Conservation (phyloP, 2,113 vertebrate species). For the Nannospalax galili region DNA sequence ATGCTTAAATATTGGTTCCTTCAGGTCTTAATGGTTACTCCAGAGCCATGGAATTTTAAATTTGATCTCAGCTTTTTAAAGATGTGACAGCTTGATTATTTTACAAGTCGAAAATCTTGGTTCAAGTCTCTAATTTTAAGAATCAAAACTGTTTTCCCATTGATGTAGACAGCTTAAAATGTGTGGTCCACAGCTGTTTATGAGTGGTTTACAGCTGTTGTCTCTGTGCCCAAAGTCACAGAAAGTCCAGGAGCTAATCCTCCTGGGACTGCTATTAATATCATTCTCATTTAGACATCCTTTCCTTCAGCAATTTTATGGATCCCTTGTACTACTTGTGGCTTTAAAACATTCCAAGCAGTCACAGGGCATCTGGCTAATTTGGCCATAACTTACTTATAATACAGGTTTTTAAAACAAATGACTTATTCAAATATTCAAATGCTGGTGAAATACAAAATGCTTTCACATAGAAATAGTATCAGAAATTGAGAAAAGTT, state of each 20-base stretch:
- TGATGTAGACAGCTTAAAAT: constrained; percentile 70
- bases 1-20: constrained; percentile 66
- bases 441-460: constrained; percentile 45
- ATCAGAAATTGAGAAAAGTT: constrained; percentile 38
- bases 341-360: neutral
- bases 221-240: constrained; percentile 36
- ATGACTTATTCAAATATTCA: neutral
- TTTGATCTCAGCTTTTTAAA: constrained; percentile 70
- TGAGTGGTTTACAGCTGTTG: constrained; percentile 66
- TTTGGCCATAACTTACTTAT: constrained; percentile 30
- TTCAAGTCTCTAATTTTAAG: constrained; percentile 73
- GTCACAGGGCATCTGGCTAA: neutral
- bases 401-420: constrained; percentile 42
- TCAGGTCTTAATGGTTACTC: constrained; percentile 56
- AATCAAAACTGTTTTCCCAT: constrained; percentile 69
- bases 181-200: constrained; percentile 73
- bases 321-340: neutral
- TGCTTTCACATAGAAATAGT: neutral
- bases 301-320: constrained; percentile 55
- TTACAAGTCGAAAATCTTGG: constrained; percentile 71
- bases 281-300: constrained; percentile 51
- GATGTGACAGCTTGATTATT: constrained; percentile 77
- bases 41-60: constrained; percentile 73
- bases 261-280: constrained; percentile 66
- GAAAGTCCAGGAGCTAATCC: constrained; percentile 20